phyloP scores from a whole-genome alignment of 2,797 vertebrate genomes.

The Psittacula derbiana region DNA sequence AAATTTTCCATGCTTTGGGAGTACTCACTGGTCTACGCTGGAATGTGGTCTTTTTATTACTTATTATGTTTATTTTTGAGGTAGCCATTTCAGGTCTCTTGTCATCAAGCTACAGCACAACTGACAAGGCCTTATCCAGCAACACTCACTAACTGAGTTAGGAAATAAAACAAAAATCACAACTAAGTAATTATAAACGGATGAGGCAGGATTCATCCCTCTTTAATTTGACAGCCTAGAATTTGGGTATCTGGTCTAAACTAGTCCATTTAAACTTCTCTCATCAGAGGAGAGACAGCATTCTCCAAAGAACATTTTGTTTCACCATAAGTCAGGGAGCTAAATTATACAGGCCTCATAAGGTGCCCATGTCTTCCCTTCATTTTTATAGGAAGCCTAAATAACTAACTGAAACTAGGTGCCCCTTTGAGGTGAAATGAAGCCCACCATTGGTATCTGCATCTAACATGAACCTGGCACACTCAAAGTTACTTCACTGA shows the following conservation, averaged over 20 bases:
- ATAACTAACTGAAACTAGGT: background rate
- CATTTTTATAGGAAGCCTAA: background rate
- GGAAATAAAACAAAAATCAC: background rate
- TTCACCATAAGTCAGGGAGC: background rate
- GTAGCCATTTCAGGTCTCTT: background rate
- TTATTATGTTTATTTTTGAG: background rate
- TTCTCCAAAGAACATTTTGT: background rate
- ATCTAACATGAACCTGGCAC: background rate
- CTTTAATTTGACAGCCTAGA: background rate
- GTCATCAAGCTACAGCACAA: background rate
- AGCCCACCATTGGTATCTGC: background rate
- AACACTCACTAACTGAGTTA: background rate
- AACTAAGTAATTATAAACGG: background rate
- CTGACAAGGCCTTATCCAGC: background rate
- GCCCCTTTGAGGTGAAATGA: background rate
- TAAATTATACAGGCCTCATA: background rate
- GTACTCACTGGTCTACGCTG: background rate
- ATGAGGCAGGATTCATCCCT: background rate
- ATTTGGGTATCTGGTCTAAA: background rate
- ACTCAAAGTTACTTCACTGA: background rate
- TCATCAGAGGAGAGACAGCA: background rate
- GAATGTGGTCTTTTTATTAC: background rate
- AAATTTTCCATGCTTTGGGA: background rate
- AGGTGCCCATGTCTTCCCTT: background rate
- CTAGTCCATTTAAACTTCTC: background rate